These are phyloP conservation scores for Panagrolaimus sp. DNA, from an alignment of 1,140 invertebrate genomes.

Conservation along the genomic window DNA sequence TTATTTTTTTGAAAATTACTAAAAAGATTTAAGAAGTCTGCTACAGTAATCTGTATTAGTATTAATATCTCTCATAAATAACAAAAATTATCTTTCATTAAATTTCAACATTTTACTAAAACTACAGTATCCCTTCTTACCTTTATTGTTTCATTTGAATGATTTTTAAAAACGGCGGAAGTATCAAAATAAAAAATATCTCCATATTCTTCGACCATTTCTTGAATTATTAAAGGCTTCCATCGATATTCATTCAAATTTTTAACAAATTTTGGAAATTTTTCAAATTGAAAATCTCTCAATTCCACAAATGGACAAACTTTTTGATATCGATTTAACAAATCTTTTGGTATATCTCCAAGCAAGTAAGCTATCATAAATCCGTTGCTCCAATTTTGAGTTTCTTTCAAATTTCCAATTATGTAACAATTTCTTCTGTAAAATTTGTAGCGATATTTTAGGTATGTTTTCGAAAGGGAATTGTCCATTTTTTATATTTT, in stretches of 20 bases:
- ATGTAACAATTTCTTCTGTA: not conserved
- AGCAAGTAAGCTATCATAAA: not conserved
- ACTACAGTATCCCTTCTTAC: too few species aligned
- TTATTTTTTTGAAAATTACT: not conserved
- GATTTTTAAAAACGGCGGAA: not conserved
- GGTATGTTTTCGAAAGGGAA: too few species aligned
- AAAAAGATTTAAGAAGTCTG: too few species aligned
- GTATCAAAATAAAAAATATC: slow-evolving; percentile 14
- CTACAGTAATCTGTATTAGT: too few species aligned
- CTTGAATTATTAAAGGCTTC: not conserved
- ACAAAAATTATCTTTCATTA: too few species aligned
- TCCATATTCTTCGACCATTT: too few species aligned
- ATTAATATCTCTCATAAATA: too few species aligned
- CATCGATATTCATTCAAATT: slow-evolving; percentile 1
- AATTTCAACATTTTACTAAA: too few species aligned
- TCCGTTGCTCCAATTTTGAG: not conserved
- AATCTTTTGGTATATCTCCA: not conserved
- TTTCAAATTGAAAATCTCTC: not conserved
- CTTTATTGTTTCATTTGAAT: not conserved
- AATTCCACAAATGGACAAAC: slow-evolving; percentile 1
- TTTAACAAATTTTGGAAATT: not conserved
- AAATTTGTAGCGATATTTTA: too few species aligned
- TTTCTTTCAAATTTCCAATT: not conserved
- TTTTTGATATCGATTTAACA: not conserved
- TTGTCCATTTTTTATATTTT: too few species aligned